Evolutionary conservation across 2,113 vertebrate species (phyloP).

Genomic region (Pogona vitticeps): DNA sequence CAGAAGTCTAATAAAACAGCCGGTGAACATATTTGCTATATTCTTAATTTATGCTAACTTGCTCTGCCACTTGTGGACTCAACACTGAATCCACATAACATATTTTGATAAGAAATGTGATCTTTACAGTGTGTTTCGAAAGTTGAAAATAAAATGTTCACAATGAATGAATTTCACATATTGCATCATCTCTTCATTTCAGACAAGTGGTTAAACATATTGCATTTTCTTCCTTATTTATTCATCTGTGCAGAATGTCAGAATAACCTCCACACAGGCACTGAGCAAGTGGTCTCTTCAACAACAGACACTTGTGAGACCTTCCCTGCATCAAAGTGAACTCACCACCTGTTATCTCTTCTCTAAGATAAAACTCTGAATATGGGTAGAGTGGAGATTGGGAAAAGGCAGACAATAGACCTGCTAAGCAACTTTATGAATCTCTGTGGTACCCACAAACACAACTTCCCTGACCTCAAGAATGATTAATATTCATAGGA

Average conservation of each 20-base stretch:
- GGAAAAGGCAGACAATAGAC: too few species aligned
- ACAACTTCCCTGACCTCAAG: too few species aligned
- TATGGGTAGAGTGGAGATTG: too few species aligned
- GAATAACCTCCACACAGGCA: neutral
- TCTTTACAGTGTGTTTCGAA: neutral
- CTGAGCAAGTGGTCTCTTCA: neutral
- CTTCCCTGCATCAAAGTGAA: too few species aligned
- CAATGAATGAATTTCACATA: neutral
- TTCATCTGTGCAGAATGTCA: neutral
- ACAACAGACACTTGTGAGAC: too few species aligned
- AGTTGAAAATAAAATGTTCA: neutral
- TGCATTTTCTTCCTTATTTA: neutral
- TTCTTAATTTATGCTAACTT: neutral
- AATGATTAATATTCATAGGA: too few species aligned
- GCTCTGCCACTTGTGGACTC: neutral
- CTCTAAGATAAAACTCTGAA: too few species aligned
- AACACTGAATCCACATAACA: neutral
- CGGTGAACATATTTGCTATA: too few species aligned
- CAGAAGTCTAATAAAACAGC: too few species aligned
- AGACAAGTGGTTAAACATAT: neutral
- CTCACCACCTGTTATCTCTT: too few species aligned
- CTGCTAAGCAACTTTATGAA: too few species aligned
- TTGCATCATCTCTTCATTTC: neutral
- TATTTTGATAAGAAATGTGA: neutral
- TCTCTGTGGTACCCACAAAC: too few species aligned